Evolutionary conservation across 2,888 invertebrate species (phyloP), one percentile per base, ranked within the genome.

Genomic region (Drosophila bunnanda): DNA sequence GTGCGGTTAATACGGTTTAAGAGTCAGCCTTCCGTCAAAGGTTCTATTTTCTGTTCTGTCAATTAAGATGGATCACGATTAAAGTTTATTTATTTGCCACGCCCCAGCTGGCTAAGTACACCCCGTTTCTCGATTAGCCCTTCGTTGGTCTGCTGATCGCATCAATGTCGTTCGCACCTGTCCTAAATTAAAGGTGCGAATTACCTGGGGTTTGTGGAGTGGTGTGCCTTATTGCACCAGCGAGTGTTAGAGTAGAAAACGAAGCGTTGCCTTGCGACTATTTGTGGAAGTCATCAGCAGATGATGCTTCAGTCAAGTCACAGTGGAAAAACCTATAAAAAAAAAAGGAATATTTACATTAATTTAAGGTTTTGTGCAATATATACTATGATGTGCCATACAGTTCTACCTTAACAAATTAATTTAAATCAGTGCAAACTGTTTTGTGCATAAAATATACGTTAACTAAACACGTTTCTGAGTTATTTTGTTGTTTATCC

Each of bases 141-240:
- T 66, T 66, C 13, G 44, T 20, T 46, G 65, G 62, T 75, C 68
- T 41, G 54, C 32, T 54, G 20, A 57, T 44, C 50, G 38, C 25
- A 28, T 48, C 54, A 62, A 59, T 61, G 60, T 48, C 65, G 50
- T 50, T 52, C 50, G 59, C 57, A 60, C 48, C 53, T 50, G 41
- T 69, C 61, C 76, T 48, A 75, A 75, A 80, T 65, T 56, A 53
- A 34, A 82, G 66, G 75, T 86, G 86, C 52, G 22, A 86, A 76
- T 76, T 69, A 39, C 36, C 39, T 30, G 41, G 56, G 36, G n/a
- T 46, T 28, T 50, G 50, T 32, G 20, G 20, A 10, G 4, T 20
- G 9, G 41, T 53, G 20, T 57, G 59, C 22, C 44, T 65, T 38
- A 30, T 41, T 34, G 43, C 60, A 43, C 32, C 55, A 30, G 15